Percentiles rank a stretch among this genome's conserved stretches.
phyloP scores from a whole-genome alignment of 2,113 vertebrate genomes.

The Gambusia affinis region DNA sequence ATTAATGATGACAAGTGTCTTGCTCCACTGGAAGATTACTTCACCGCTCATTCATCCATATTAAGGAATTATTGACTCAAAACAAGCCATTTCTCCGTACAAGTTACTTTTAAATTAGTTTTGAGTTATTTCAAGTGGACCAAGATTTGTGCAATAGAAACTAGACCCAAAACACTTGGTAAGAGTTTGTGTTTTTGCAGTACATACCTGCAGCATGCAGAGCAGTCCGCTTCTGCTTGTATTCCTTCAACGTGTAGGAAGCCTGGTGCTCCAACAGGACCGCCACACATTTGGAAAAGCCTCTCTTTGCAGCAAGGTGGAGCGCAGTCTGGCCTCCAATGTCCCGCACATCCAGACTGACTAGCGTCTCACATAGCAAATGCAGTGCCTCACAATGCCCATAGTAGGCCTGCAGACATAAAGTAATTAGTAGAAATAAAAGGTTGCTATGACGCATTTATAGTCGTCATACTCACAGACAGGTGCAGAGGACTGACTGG shows the following conservation, averaged over 20 bases:
- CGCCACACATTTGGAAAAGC: constrained; percentile 88
- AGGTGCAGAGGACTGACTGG: constrained; percentile 97
- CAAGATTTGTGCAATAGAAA: no score
- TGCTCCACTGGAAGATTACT: no score
- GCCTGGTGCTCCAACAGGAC: constrained; percentile 91
- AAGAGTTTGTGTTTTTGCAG: no score
- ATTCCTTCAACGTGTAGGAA: constrained; percentile 87
- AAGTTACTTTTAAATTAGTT: no score
- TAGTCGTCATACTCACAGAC: constrained; percentile 86
- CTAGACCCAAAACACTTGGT: no score
- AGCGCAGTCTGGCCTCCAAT: constrained; percentile 88
- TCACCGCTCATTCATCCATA: no score
- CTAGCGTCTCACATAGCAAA: constrained; percentile 92
- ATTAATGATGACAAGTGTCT: no score
- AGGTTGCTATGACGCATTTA: neutral
- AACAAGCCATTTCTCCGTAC: no score
- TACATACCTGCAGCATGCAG: constrained; percentile 89
- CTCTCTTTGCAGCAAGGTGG: constrained; percentile 89
- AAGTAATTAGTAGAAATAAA: neutral
- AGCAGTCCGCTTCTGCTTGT: constrained; percentile 87
- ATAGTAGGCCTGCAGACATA: constrained; percentile 86
- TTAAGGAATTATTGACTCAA: no score
- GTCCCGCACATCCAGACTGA: constrained; percentile 93
- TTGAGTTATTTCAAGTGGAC: no score
- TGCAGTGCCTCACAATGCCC: constrained; percentile 95